These are phyloP conservation scores for Bathynomus jamesi DNA, from an alignment of 1,140 invertebrate species.

Conservation along the genomic window DNA sequence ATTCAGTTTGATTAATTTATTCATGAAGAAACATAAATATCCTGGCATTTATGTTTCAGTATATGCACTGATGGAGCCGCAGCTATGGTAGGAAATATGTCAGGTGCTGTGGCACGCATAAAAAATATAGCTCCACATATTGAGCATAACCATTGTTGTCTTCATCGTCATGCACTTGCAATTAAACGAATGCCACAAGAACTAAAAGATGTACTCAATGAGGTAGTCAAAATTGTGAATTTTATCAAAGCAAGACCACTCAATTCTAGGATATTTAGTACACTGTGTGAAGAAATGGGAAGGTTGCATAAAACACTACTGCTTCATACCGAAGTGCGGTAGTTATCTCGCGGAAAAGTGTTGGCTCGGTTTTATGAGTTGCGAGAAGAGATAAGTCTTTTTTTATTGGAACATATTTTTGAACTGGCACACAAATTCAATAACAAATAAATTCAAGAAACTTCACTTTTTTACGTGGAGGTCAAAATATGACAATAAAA, in stretches of 20 bases:
- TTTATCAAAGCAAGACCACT: constrained; percentile 37
- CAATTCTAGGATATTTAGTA: constrained; percentile 34
- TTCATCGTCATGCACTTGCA: constrained; percentile 38
- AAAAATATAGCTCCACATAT: constrained; percentile 28
- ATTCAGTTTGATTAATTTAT: constrained; percentile 22
- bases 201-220: constrained; percentile 31
- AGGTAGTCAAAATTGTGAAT: constrained; percentile 37
- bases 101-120: constrained; percentile 35
- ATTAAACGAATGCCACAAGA: constrained; percentile 28
- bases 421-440: background rate
- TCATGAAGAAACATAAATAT: constrained; percentile 16
- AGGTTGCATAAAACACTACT: background rate
- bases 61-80: constrained; percentile 40
- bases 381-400: background rate
- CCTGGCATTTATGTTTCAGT: constrained; percentile 34
- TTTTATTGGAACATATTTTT: background rate
- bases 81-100: constrained; percentile 35
- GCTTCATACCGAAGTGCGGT: background rate
- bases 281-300: constrained; percentile 18
- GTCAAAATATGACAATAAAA: no score
- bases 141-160: constrained; percentile 36
- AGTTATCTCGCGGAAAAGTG: constrained; percentile 13
- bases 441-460: no score
- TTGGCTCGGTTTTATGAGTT: constrained; percentile 11
- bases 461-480: no score